A percentile compares a stretch with the other conserved stretches of the same genome.
phyloP scores from a whole-genome alignment of 1,140 invertebrate genomes.

The Hylaeus anthracinus region DNA sequence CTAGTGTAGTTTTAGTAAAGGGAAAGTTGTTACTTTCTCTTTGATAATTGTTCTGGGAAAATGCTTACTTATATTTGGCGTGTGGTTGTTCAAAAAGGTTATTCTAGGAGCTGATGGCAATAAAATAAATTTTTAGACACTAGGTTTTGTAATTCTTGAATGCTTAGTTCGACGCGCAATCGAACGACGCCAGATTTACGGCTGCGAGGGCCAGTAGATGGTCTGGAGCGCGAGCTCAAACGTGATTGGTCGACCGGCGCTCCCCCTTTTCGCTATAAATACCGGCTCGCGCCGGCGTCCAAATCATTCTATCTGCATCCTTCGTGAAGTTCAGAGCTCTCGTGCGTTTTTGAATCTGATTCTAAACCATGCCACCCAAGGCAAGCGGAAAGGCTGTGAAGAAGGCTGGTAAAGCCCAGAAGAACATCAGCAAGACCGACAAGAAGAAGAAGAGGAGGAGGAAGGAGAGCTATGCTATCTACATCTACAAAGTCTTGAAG shows the following conservation, averaged over 20 bases:
- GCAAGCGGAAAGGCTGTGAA: slow-evolving; percentile 80
- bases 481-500: slow-evolving; percentile 87
- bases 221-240: neutral
- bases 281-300: neutral
- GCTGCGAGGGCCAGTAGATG: neutral
- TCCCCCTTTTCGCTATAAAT: neutral
- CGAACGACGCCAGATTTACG: neutral
- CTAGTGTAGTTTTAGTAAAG: too few relatives aligned
- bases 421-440: slow-evolving; percentile 81
- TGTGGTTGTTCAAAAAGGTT: too few relatives aligned
- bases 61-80: too few relatives aligned
- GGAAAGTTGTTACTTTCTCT: too few relatives aligned
- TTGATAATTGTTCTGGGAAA: too few relatives aligned
- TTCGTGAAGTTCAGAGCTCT: neutral
- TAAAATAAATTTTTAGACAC: too few relatives aligned
- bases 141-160: too few relatives aligned
- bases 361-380: slow-evolving; percentile 78
- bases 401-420: slow-evolving; percentile 82
- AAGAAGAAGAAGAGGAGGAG: slow-evolving; percentile 83
- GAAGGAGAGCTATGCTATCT: slow-evolving; percentile 87
- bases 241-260: neutral
- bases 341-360: neutral
- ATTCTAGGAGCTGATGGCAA: too few relatives aligned
- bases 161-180: too few relatives aligned
- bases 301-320: neutral